Percentiles rank a stretch among this genome's conserved stretches.
These are phyloP conservation scores for Tenualosa thibaudeaui DNA, from an alignment of 2,797 vertebrate genomes.

Conservation along the genomic window DNA sequence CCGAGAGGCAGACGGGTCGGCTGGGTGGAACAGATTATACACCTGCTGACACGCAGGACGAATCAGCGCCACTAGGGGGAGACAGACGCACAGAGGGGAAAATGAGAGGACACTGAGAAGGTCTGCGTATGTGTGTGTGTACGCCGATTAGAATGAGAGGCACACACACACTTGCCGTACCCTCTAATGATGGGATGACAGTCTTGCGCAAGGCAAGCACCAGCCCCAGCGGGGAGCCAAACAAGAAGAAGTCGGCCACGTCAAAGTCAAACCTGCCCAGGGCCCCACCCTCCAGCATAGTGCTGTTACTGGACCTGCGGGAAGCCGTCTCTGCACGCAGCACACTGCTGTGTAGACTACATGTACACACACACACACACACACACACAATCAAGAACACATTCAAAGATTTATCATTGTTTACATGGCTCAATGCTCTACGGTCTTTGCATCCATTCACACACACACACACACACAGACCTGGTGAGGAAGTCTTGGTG, in stretches of 20 bases:
- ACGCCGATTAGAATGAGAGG: neutral
- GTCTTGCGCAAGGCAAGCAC: conserved; percentile 95
- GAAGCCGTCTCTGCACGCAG: conserved; percentile 80
- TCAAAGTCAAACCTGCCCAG: conserved; percentile 91
- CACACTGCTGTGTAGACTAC: conserved; percentile 88
- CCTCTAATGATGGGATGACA: conserved; percentile 87
- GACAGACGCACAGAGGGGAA: neutral
- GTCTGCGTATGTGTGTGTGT: neutral
- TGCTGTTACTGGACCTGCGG: conserved; percentile 86
- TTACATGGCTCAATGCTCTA: neutral
- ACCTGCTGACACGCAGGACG: conserved; percentile 96
- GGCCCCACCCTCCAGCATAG: conserved; percentile 82
- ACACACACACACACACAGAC: conserved; percentile 61
- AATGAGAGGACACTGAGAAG: neutral
- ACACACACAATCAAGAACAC: neutral
- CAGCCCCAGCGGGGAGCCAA: conserved; percentile 92
- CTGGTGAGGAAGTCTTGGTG: conserved; percentile 97
- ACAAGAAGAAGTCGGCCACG: conserved; percentile 94
- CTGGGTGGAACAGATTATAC: conserved; percentile 96
- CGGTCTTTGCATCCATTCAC: neutral
- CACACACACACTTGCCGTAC: conserved; percentile 63
- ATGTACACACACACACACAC: conserved; percentile 31
- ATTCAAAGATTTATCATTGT: neutral
- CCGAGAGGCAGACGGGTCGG: conserved; percentile 94
- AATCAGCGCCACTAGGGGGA: conserved; percentile 82